phyloP scores from a whole-genome alignment of 2,888 invertebrate species.

The Acholoe squamosa region DNA sequence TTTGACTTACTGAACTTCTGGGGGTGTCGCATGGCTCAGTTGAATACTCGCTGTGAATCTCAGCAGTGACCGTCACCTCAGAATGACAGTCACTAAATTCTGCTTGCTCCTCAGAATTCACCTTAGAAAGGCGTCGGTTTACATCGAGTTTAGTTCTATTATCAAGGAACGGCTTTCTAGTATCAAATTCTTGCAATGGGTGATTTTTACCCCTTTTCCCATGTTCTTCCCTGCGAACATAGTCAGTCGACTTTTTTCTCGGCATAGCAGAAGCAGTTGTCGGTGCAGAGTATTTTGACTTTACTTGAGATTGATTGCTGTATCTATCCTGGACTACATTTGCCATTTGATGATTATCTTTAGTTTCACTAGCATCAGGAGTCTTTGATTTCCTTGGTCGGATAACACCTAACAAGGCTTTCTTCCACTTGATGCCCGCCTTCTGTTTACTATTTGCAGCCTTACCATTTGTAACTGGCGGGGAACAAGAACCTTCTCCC shows the following conservation, averaged over 20 bases:
- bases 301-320: background rate
- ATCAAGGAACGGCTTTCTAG: constrained; percentile 35
- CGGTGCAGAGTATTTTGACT: background rate
- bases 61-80: background rate
- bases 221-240: background rate
- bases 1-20: background rate
- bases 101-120: background rate
- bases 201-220: background rate
- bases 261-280: background rate
- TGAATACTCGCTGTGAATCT: background rate
- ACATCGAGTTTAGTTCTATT: constrained; percentile 4
- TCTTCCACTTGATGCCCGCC: background rate
- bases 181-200: background rate
- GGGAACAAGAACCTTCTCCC: background rate
- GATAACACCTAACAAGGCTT: background rate
- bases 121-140: background rate
- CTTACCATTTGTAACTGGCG: background rate
- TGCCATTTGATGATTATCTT: background rate
- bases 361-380: background rate
- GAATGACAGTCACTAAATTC: background rate
- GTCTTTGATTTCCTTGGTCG: constrained; percentile 6
- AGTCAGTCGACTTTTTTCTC: background rate
- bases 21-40: background rate
- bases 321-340: background rate
- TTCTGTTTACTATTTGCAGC: background rate